phyloP scores from a whole-genome alignment of 2,113 vertebrate species.

The Solenodon paradoxus region DNA sequence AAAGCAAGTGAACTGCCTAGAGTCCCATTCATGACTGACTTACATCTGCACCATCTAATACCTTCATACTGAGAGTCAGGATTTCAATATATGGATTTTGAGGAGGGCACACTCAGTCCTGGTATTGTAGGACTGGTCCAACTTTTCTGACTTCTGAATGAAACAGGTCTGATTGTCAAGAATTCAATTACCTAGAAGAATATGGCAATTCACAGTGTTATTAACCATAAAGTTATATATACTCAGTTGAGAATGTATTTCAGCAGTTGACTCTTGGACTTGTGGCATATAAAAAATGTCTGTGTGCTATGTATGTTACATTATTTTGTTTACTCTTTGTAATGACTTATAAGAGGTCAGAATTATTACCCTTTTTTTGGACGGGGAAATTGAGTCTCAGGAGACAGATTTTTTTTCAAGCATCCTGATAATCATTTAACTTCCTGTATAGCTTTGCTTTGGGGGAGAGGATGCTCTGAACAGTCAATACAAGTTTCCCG shows the following conservation, averaged over 20 bases:
- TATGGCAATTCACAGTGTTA: not conserved
- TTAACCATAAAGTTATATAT: not conserved
- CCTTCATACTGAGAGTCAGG: too few species aligned
- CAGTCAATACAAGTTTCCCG: not conserved
- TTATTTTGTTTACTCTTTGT: not conserved
- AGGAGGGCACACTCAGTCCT: too few species aligned
- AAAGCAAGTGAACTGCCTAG: not conserved
- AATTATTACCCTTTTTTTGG: not conserved
- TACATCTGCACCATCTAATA: not conserved
- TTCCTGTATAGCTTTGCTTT: not conserved
- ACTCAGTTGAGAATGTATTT: not conserved
- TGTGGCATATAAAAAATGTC: not conserved
- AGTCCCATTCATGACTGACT: not conserved
- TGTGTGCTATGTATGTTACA: not conserved
- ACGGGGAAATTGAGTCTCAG: not conserved
- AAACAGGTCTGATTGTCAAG: not conserved
- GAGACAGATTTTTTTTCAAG: not conserved
- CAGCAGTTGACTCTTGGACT: not conserved
- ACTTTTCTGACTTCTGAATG: slow-evolving; percentile 1
- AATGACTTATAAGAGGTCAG: not conserved
- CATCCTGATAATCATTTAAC: not conserved
- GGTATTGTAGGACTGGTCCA: not conserved
- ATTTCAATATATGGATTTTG: not conserved
- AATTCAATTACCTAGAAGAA: not conserved
- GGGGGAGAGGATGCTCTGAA: not conserved